Conservation (phyloP, 2,797 vertebrate species). For the Gymnopithys bicolor region DNA sequence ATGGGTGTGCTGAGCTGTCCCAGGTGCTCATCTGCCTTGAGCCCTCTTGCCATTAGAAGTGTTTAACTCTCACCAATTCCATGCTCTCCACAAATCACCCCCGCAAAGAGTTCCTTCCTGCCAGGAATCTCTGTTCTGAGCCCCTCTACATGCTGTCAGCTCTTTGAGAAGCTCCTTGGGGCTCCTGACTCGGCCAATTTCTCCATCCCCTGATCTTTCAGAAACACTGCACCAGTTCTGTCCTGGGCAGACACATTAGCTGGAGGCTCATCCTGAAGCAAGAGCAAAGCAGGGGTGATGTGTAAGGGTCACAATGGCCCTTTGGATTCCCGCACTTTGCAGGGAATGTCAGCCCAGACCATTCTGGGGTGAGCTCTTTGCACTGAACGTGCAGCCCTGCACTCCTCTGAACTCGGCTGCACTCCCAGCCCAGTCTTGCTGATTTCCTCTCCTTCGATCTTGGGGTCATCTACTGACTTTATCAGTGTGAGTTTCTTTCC, state of each 20-base stretch:
- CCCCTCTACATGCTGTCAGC: neutral
- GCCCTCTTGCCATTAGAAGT: neutral
- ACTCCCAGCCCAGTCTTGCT: neutral
- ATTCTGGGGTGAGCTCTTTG: fast-evolving
- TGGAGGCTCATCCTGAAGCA: neutral
- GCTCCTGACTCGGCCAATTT: neutral
- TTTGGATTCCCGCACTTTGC: neutral
- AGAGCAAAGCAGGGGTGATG: neutral
- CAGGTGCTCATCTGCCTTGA: neutral
- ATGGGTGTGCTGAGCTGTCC: neutral
- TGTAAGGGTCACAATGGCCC: fast-evolving
- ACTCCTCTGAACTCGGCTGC: neutral
- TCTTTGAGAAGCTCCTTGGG: neutral
- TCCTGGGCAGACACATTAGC: neutral
- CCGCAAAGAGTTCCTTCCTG: neutral
- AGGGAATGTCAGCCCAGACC: neutral
- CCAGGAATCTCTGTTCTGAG: neutral
- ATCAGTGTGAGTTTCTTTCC: neutral
- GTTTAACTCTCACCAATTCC: neutral
- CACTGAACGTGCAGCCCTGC: neutral
- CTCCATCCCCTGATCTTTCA: neutral
- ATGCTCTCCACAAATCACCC: neutral
- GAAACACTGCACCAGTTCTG: neutral
- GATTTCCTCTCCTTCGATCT: neutral
- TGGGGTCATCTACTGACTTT: neutral